These are phyloP conservation scores for Montipora efflorescens DNA, from an alignment of 64 coral and sea anemone species.

Conservation along the genomic window DNA sequence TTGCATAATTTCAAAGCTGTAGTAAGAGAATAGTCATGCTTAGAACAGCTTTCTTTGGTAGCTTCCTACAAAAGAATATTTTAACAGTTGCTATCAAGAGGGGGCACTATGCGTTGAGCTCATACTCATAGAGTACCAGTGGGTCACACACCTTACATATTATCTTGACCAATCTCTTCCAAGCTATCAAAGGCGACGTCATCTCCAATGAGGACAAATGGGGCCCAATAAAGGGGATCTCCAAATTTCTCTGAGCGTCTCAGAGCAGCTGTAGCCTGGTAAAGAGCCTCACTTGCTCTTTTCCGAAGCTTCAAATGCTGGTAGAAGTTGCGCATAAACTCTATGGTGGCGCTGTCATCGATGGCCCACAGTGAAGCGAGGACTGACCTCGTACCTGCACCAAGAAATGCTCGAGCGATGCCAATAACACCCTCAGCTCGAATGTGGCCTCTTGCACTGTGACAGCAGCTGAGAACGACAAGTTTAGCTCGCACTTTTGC, in stretches of 20 bases:
- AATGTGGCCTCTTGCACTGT: conserved; percentile 31
- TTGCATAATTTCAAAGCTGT: not conserved
- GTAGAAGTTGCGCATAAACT: conserved; percentile 53
- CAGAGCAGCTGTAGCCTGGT: conserved; percentile 28
- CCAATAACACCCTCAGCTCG: conserved; percentile 27
- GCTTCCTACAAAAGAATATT: not conserved
- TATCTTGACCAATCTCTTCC: conserved; percentile 11
- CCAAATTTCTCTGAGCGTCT: not conserved
- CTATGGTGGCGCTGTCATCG: not conserved
- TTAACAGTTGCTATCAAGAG: not conserved
- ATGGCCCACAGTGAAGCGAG: conserved; percentile 33
- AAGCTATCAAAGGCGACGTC: conserved; percentile 50
- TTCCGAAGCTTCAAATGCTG: conserved; percentile 14
- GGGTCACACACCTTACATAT: conserved; percentile 2
- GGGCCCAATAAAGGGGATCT: conserved; percentile 14
- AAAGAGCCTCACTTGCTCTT: conserved; percentile 50
- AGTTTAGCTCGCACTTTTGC: conserved; percentile 34
- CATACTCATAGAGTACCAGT: not conserved
- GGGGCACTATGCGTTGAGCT: not conserved
- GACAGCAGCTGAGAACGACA: conserved; percentile 46
- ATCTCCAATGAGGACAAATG: conserved; percentile 68
- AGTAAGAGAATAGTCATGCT: not conserved
- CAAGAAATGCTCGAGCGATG: conserved; percentile 64
- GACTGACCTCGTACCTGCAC: conserved; percentile 46
- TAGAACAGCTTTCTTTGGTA: not conserved